Conservation (phyloP, 37 sponge, comb jelly and placozoan genomes). For the Dysidea cf. avara region DNA sequence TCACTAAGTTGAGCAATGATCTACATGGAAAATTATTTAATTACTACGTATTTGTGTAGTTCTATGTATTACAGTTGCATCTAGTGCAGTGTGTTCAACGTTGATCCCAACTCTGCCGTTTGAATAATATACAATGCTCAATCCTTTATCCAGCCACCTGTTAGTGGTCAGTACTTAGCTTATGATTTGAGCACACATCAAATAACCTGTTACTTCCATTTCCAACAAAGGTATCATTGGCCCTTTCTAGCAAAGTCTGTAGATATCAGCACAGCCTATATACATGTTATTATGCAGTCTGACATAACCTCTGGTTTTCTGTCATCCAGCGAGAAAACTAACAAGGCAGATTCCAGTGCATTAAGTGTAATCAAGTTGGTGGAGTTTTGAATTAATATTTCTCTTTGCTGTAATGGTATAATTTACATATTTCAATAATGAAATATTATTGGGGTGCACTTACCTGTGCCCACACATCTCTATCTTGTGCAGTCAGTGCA, state of each 20-base stretch:
- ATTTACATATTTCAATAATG: too few species aligned
- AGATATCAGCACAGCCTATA: neutral
- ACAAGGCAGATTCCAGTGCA: too few species aligned
- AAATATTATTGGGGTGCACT: neutral
- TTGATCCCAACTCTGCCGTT: slow-evolving; percentile 42
- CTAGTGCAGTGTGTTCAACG: slow-evolving; percentile 68
- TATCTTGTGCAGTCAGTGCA: slow-evolving; percentile 52
- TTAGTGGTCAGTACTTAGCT: too few species aligned
- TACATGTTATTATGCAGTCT: too few species aligned
- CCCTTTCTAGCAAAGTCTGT: neutral
- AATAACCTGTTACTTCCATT: neutral
- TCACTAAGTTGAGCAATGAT: slow-evolving; percentile 63
- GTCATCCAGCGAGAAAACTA: too few species aligned
- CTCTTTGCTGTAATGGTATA: too few species aligned
- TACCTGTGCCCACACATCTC: slow-evolving; percentile 68
- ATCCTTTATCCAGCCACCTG: slow-evolving; percentile 73
- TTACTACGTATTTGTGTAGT: too few species aligned
- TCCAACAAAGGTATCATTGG: neutral
- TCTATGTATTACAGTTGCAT: slow-evolving; percentile 60
- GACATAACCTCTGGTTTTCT: too few species aligned
- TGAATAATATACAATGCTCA: slow-evolving; percentile 6
- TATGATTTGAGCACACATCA: too few species aligned
- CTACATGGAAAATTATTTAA: too few species aligned
- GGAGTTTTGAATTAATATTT: too few species aligned
- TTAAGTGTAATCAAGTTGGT: too few species aligned